Evolutionary conservation across 1,140 invertebrate genomes (phyloP), one percentile per base, ranked within the genome.

Genomic region (Notospermus geniculatus): DNA sequence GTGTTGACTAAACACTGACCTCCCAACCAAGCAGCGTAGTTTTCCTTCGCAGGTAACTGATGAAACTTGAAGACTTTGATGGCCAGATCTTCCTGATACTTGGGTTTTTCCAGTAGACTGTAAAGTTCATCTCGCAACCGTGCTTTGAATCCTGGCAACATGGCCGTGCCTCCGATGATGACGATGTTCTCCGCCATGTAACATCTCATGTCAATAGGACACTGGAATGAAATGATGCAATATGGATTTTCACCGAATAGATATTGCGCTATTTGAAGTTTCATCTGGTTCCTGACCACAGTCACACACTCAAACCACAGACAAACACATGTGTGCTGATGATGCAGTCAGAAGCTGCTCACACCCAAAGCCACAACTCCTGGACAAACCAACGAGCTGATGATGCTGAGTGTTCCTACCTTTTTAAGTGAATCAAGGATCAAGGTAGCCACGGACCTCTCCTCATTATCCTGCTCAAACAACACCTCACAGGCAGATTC

Each of bases 21-120:
- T 75, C 92, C 91, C 13, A 93, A 79, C 92, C 92, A 95, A 28
- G 88, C 85, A 5, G 88, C 87, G 74, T 89, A 94, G 82, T 95
- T 95, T 56, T 90, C 87, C 74, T 91, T 90, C 43, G 87, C 87
- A 5, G 91, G 91, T 23, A 88, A 81, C 15, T 83, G 83, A 72
- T 93, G 91, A 72, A 93, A 90, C 75, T 88, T 88, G 68, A 92
- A 90, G n/a, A 78, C 83, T 43, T 75, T 71, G 17, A 91, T 74
- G 66, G 86, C 85, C 23, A 91, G 80, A 63, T 85, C 84, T 0
- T 86, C 79, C 11, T 83, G 81, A 73, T 93, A 92, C 27, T 85
- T 80, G 55, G 85, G 85, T 57, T 77, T 70, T n/a, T 85, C 79
- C 0, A 88, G 67, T 5, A 92, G 80, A 65, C 85, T 71, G 59